Evolutionary conservation across 2,797 vertebrate genomes (phyloP), one percentile per base, ranked within the genome.

Genomic region (Hippopotamyrus pictus): DNA sequence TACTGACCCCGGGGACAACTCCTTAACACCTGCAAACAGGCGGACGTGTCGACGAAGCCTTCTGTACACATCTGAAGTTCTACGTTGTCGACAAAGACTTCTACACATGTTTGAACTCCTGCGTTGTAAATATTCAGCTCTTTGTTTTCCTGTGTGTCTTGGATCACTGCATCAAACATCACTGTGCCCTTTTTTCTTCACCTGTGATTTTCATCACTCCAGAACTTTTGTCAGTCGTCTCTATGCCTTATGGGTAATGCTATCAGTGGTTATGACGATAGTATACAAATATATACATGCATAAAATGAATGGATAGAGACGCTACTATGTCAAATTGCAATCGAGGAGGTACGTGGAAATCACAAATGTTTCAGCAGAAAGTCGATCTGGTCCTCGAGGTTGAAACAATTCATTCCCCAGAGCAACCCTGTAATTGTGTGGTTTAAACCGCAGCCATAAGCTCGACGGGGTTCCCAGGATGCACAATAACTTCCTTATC

Each of bases 341-440:
- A 87, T 88, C 86, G 62, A 8, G 29, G 76, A 88, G 88, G 46
- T 57, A 88, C 88, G 29, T 17, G 17, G 79, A 90, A 91, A 86
- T 91, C 46, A 89, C 44, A 86, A 65, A 91, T 91, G 88, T 90
- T 57, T 92, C 89, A 88, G 89, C 87, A 89, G 44, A 51, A 89
- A 83, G 62, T 73, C 5, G 44, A 44, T 44, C 25, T 89, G 73
- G 37, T 37, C 37, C 17, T 1, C 59, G 88, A 83, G 69, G 69
- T 57, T 88, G 73, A 89, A 90, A 87, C 83, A 76, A 87, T 90
- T 88, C n/a, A 65, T 73, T 88, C 87, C 88, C 33, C 83, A 88
- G 90, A 90, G 83, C 22, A 50, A 19, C 29, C 14, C 62, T 53
- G 44, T 88, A 87, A 91, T 88, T 89, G 85, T 89, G 65, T 89